A percentile compares a stretch with the other conserved stretches of the same genome.
Evolutionary conservation across 1,140 invertebrate genomes (phyloP).

Genomic region (Heterodera carotae): DNA sequence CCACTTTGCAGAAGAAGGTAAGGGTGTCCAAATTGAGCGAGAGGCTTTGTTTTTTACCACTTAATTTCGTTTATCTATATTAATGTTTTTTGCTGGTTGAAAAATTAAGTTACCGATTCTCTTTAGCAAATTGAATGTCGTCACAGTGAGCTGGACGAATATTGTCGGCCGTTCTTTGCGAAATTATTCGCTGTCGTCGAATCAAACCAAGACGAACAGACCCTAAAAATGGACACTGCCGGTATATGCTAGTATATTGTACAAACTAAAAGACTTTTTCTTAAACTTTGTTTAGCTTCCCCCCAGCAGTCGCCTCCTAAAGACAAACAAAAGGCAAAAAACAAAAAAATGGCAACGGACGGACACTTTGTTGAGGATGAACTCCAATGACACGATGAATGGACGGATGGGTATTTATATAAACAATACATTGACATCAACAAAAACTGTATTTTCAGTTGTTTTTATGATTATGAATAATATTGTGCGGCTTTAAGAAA

Average conservation of each 20-base stretch:
- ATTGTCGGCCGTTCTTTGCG: constrained; percentile 16
- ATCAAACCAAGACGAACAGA: not conserved
- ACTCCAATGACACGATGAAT: not conserved
- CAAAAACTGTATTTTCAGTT: no score
- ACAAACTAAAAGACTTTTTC: not conserved
- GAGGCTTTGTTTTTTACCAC: not conserved
- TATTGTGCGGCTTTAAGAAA: no score
- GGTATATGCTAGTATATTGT: not conserved
- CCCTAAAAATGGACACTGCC: not conserved
- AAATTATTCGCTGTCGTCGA: constrained; percentile 15
- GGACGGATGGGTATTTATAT: not conserved
- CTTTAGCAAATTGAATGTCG: constrained; percentile 32
- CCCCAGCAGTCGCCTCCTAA: not conserved
- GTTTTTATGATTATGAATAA: no score
- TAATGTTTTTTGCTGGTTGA: no score
- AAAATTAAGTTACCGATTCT: no score
- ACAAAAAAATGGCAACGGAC: not conserved
- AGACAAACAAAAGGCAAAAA: not conserved
- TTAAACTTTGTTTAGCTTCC: not conserved
- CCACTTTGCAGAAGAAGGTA: constrained; percentile 23
- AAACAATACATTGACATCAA: not conserved
- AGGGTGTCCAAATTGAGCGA: not conserved
- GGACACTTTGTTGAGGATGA: not conserved
- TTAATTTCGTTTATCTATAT: not conserved
- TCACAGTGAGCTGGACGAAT: constrained; percentile 23